These are phyloP conservation scores for Oophaga sylvatica DNA, from an alignment of 2,797 vertebrate species.

Conservation along the genomic window DNA sequence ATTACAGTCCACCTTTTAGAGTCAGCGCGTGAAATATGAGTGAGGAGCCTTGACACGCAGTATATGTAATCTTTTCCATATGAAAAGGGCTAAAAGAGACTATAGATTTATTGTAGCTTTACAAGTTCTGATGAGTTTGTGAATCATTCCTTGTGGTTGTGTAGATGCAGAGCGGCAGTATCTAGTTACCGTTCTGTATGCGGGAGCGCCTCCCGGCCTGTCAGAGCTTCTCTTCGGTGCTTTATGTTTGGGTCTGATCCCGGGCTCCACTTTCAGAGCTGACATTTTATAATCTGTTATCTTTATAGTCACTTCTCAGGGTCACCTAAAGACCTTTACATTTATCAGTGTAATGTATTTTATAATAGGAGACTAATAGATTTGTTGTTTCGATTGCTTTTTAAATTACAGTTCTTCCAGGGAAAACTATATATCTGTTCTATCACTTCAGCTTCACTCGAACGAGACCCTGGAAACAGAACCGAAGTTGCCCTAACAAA, in stretches of 20 bases:
- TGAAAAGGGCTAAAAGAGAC: slow-evolving; percentile 11
- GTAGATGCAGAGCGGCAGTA: slow-evolving; percentile 1
- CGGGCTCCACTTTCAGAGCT: not conserved
- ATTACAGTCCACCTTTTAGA: not conserved
- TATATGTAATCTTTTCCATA: slow-evolving; percentile 27
- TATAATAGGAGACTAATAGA: slow-evolving; percentile 9
- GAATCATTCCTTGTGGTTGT: slow-evolving; percentile 20
- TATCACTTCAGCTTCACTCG: not conserved
- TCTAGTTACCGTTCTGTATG: slow-evolving; percentile 7
- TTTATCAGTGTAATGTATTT: slow-evolving; percentile 26
- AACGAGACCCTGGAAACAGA: not conserved
- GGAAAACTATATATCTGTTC: not conserved
- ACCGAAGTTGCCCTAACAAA: not conserved
- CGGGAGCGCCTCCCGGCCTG: slow-evolving; percentile 9
- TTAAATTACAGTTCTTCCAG: not conserved
- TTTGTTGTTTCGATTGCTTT: not conserved
- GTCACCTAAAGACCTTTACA: not conserved
- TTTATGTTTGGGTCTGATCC: not conserved
- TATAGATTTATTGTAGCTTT: slow-evolving; percentile 29
- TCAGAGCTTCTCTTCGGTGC: not conserved
- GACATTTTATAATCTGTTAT: slow-evolving; percentile 17
- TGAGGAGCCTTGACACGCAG: not conserved
- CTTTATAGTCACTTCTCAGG: slow-evolving; percentile 1
- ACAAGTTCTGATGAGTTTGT: slow-evolving; percentile 18
- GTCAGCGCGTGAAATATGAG: slow-evolving; percentile 3